Base-by-base conservation (phyloP, 92 coral and sea anemone species). In the Scolanthus callimorphus region DNA sequence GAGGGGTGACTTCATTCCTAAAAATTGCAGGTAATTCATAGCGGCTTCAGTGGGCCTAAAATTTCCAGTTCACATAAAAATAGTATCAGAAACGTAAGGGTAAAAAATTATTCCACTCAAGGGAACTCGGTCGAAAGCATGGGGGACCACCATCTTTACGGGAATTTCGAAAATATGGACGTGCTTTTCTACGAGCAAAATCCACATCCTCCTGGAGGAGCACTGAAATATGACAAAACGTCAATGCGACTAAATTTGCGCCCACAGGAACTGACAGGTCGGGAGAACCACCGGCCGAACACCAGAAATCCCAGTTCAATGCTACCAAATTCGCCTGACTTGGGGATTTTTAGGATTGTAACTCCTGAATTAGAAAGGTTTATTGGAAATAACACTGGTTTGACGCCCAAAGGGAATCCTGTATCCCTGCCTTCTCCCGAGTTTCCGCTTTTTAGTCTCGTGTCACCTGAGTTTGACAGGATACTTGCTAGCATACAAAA, bases 391-490 rank as follows among this genome's bases (percentile, higher is more conserved):
- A 78, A 89, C 28, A 78, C 95, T 11, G 96, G 87, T 4, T 56
- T 80, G 10, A 88, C 96, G 2, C 90, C 88, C 2, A 76, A 70
- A 39, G 85, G 89, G 2, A 85, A 83, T 25, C 88, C 83, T 0
- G 80, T 75, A 0, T 74, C 83, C 0, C 76, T 89, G 1, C 71
- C 84, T 39, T 84, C 92, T 27, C 91, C 97, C 10, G 97, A 92
- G 50, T 72, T 92, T 25, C 86, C 90, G 12, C 80, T 92, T 2
- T 84, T 92, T 31, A 92, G 83, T 49, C 75, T 92, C 4, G 87
- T 88, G 22, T 92, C 97, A 45, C 97, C 97, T 0, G 97, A 92
- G 60, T 92, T 92, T 69, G 97, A 92, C 62, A 88, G 82, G 59
- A 85, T 92, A 11, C 76, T 92, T 23, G 85, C 92, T 17, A 92